Evolutionary conservation across 2,797 vertebrate genomes (phyloP), one percentile per base, ranked within the genome.

Genomic region (Lepus oiostolus): DNA sequence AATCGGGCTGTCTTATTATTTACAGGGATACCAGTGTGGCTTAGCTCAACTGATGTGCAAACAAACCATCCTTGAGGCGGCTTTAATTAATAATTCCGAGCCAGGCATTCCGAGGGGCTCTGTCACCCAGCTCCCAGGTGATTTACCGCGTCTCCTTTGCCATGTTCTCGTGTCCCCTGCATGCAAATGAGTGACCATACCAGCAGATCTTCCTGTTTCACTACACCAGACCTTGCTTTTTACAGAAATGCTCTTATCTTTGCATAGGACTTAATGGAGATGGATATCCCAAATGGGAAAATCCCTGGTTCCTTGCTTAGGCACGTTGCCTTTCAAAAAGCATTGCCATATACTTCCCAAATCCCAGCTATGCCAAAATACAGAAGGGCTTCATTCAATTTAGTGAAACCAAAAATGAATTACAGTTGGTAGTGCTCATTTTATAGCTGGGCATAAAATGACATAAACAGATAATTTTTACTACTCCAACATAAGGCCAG

Each of bases 1-100:
- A 98, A 98, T 98, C 98, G 95, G 96, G 85, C 98, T 98, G 98
- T 98, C 98, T 98, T 97, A 97, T 98, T 98, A 98, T 98, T 98
- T 98, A 97, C 98, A 97, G 97, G 97, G 97, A 98, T 96, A 97
- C 97, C 97, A 97, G 97, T 93, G 97, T 76, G 95, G 97, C 97
- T 98, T 96, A 98, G 97, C 97, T 98, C 98, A 96, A 96, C 97
- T 74, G 96, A 98, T 98, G 97, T 90, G 98, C 98, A 98, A 98
- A 98, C 98, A 98, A 98, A 96, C 97, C 96, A 93, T 97, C 98
- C 97, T 98, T 87, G 90, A 96, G 96, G 95, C 95, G 93, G 68
- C 77, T 93, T 96, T 98, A 98, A 98, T 98, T 98, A 98, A 98
- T 98, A 98, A 98, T 98, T 98, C 98, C 92, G 91, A 97, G 96